Evolutionary conservation across 2,113 vertebrate genomes (phyloP), one percentile per base, ranked within the genome.

Genomic region (Channa argus): DNA sequence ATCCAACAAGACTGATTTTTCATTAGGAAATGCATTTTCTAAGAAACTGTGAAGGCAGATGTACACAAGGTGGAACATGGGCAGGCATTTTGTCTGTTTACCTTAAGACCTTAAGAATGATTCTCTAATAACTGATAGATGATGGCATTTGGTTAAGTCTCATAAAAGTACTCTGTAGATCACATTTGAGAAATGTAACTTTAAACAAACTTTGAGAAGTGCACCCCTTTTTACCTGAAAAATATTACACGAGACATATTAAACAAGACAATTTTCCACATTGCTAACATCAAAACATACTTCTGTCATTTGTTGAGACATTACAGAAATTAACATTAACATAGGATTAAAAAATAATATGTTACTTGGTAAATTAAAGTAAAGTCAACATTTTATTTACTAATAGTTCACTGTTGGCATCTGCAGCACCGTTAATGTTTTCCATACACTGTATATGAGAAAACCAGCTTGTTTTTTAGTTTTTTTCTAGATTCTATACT

Each of bases 81-180:
- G 8, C 3, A 13, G 6, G 46, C 3, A 38, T 1, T 43, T 63
- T 76, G 33, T 53, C 61, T 36, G 10, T 46, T 58, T 24, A 39
- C 36, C 2, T 44, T 24, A 65, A 4, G 46, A 37, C 41, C n/a
- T 9, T n/a, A 50, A 53, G 13, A 36, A 44, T 43, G 0, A 45
- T 50, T 34, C 60, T 41, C 12, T 8, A 39, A 38, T 9, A 46
- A 38, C 12, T 63, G 43, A 2, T 34, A 36, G 46, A 59, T 37
- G 34, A 41, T 38, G 37, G 1, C n/a, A 73, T 47, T 45, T 73
- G 39, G 47, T 8, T 71, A 13, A 44, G 33, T 75, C 5, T 43
- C 15, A 53, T 50, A 1, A 71, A 76, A 49, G 1, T 24, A 24
- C 24, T 2, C 2, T 37, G 6, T 4, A 49, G 14, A 37, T 79